Conservation (phyloP, 2,888 invertebrate genomes). For the Nomada ferruginata region DNA sequence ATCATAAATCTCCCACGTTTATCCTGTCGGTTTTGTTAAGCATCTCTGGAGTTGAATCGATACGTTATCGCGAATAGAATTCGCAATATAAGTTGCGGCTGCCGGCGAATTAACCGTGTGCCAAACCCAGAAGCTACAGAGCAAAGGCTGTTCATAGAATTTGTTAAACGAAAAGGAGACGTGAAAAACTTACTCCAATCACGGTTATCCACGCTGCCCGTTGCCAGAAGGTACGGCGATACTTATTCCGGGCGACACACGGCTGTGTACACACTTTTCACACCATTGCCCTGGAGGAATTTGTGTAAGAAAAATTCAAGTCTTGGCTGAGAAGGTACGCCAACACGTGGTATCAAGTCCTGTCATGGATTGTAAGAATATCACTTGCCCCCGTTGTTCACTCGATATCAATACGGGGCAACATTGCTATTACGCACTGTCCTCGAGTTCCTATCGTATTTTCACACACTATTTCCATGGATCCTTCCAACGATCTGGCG, state of each 20-base stretch:
- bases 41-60: conserved; percentile 12
- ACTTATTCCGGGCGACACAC: conserved; percentile 15
- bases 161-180: background rate
- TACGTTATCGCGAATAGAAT: conserved; percentile 19
- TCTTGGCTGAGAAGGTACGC: conserved; percentile 18
- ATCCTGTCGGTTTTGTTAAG: background rate
- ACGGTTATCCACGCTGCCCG: background rate
- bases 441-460: conserved; percentile 34
- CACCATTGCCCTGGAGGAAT: conserved; percentile 17
- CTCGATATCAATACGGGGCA: conserved; percentile 8
- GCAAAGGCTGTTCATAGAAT: background rate
- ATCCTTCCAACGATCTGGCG: background rate
- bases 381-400: conserved; percentile 31
- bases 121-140: background rate
- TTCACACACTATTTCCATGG: conserved; percentile 53
- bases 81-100: conserved; percentile 12
- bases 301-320: background rate
- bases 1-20: conserved; percentile 17
- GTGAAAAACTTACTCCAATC: conserved; percentile 18
- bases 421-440: conserved; percentile 29
- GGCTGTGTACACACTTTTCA: conserved; percentile 31
- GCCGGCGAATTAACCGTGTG: conserved; percentile 11
- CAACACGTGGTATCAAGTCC: conserved; percentile 56
- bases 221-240: background rate
- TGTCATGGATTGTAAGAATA: conserved; percentile 52